Base-by-base conservation (phyloP, 2,888 invertebrate species). In the Ecliptopera silaceata region DNA sequence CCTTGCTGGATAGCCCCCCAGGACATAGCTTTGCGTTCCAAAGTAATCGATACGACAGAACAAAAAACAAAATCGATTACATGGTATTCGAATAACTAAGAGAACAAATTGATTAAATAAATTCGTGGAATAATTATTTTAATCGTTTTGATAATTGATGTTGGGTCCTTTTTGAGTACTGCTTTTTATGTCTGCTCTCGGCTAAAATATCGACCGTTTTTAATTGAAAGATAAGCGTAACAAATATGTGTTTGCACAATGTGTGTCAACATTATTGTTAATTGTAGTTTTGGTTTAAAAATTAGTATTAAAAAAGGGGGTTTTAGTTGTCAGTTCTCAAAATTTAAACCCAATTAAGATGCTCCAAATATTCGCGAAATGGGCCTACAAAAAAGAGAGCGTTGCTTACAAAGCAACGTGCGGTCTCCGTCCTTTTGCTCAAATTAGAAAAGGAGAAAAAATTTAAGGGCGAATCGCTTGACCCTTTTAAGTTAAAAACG, bases 61-160 rank as follows among this genome's bases (percentile, higher is more conserved):
- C 61, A 74, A 80, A 77, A 73, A 78, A 54, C 20, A 8, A 50
- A 61, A 68, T 63, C 53, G 63, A 44, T 59, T 59, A 54, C 55
- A 51, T 41, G 56, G 64, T 53, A 68, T 55, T 68, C 68, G 67
- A 71, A 72, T 79, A 74, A 79, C 77, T 80, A 59, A 56, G 41
- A 65, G 75, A 59, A 81, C 75, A 77, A 80, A 82, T 80, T 83
- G 81, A 81, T 79, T 74, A 75, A 76, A 31, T 31, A n/a, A 31
- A n/a, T 31, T 31, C 31, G n/a, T n/a, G 31, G n/a, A 31, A 31
- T 70, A 73, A 71, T 67, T 68, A 56, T 59, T 63, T 66, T 53
- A 51, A 60, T 56, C 61, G 63, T 57, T 55, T 63, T 10, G 48
- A 51, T 65, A 55, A 47, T 65, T 55, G 51, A 46, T 32, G 44